Conservation (phyloP, 2,113 vertebrate genomes). For the Saguinus imperator region DNA sequence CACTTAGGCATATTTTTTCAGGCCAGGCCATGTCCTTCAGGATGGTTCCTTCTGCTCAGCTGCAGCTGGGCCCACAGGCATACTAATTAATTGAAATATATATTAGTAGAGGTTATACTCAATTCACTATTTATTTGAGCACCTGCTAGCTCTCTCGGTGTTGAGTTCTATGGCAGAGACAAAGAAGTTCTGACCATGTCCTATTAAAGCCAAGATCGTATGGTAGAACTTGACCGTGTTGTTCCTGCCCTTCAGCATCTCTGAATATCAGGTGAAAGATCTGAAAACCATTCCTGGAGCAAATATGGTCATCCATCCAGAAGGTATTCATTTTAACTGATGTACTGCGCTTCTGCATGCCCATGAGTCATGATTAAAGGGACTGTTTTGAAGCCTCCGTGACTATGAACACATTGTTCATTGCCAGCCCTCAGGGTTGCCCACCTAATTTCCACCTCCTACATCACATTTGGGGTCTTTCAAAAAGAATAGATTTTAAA, state of each 20-base stretch:
- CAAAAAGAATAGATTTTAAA: background rate
- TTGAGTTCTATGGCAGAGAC: background rate
- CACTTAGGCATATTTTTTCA: background rate
- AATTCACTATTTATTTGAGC: background rate
- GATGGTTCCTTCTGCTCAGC: background rate
- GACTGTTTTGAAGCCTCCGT: background rate
- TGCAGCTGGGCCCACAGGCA: background rate
- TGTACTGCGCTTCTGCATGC: background rate
- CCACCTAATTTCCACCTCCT: background rate
- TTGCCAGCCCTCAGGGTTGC: background rate
- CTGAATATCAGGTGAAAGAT: background rate
- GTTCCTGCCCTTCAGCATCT: background rate
- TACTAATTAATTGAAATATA: background rate
- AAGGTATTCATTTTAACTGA: background rate
- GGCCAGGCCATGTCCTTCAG: background rate
- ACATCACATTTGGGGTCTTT: background rate
- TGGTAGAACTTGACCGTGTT: background rate
- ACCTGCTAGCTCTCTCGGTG: background rate
- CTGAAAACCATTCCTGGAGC: background rate
- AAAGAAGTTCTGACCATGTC: background rate
- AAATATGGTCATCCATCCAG: background rate
- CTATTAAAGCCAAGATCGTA: background rate
- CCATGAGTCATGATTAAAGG: background rate
- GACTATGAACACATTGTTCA: background rate
- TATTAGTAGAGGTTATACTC: background rate